Conservation (phyloP, 2,888 invertebrate genomes). For the Xestobium rufovillosum region DNA sequence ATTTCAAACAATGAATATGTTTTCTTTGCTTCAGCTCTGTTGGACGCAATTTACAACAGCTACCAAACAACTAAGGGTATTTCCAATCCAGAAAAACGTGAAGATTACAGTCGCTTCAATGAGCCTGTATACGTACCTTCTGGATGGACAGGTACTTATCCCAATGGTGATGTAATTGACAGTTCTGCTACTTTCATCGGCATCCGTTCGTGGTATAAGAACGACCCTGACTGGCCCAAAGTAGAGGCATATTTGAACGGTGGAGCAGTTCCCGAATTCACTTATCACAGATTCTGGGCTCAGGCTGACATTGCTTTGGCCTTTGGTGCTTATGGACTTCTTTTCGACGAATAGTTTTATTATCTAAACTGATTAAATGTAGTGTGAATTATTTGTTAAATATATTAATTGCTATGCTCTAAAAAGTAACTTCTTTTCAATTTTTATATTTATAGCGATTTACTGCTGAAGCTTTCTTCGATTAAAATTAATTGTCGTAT, state of each 20-base stretch:
- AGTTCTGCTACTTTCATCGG: slow-evolving; percentile 25
- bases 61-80: slow-evolving; percentile 23
- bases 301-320: slow-evolving; percentile 26
- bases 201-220: slow-evolving; percentile 24
- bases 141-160: slow-evolving; percentile 26
- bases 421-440: too few relatives aligned
- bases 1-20: too few relatives aligned
- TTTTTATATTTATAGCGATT: too few relatives aligned
- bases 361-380: too few relatives aligned
- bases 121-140: slow-evolving; percentile 25
- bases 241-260: slow-evolving; percentile 22
- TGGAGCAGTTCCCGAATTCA: slow-evolving; percentile 22
- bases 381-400: too few relatives aligned
- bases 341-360: slow-evolving; percentile 27
- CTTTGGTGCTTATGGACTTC: slow-evolving; percentile 23
- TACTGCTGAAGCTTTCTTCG: too few relatives aligned
- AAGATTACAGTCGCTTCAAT: slow-evolving; percentile 23
- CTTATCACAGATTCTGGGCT: slow-evolving; percentile 27
- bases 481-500: too few relatives aligned
- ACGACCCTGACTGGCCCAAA: slow-evolving; percentile 23
- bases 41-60: slow-evolving; percentile 25
- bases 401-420: too few relatives aligned
- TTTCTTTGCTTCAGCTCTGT: too few relatives aligned
- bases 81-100: slow-evolving; percentile 21
- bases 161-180: slow-evolving; percentile 25